Percentiles rank a stretch among this genome's conserved stretches.
Evolutionary conservation across 64 coral and sea anemone genomes (phyloP).

Genomic region (Montipora sp.): DNA sequence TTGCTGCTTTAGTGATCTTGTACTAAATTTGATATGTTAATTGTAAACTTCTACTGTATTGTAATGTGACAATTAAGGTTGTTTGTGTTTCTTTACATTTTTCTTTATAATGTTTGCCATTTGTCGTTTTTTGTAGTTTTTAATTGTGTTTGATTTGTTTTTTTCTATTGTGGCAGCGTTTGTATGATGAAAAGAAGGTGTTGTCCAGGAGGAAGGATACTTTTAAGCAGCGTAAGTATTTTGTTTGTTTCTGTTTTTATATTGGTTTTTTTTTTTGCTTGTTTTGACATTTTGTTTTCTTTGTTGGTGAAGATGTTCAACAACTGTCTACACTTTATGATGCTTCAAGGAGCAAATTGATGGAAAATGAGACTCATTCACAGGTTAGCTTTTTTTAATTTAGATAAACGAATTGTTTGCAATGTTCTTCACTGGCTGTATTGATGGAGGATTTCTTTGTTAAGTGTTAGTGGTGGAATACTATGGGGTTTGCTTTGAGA

Average conservation of each 20-base stretch:
- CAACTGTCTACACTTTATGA: constrained; percentile 79
- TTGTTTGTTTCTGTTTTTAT: background rate
- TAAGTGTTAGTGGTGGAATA: background rate
- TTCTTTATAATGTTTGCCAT: no score
- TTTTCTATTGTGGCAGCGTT: constrained; percentile 28
- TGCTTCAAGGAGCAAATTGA: constrained; percentile 83
- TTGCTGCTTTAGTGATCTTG: no score
- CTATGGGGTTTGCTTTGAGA: background rate
- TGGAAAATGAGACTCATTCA: constrained; percentile 96
- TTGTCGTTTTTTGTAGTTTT: background rate
- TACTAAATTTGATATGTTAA: no score
- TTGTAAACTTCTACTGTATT: no score
- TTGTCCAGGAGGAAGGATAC: constrained; percentile 83
- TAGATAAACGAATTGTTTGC: no score
- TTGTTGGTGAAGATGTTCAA: constrained; percentile 68
- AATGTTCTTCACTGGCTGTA: no score
- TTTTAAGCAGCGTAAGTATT: constrained; percentile 82
- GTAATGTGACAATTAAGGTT: no score
- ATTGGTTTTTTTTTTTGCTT: background rate
- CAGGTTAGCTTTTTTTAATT: constrained; percentile 34
- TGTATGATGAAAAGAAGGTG: constrained; percentile 78
- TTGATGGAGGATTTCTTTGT: no score
- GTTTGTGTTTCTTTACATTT: no score
- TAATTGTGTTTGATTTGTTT: background rate
- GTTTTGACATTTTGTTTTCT: constrained; percentile 38